Base-by-base conservation (phyloP, 1,140 invertebrate genomes). In the Mamestra configurata region DNA sequence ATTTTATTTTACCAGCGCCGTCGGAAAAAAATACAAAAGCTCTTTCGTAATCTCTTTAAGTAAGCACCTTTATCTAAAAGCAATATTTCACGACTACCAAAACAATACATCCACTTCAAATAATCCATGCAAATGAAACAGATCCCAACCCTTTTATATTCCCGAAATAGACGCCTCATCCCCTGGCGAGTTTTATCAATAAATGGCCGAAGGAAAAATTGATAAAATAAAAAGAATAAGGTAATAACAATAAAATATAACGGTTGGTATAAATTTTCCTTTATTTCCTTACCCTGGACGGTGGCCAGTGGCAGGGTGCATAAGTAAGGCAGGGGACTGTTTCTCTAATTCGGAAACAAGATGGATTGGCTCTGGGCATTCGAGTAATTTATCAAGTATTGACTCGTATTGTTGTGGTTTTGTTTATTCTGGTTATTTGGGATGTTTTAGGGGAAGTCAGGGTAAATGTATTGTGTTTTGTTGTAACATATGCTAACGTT, bases 231-330 rank as follows among this genome's bases (percentile, higher is more conserved):
- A 88, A 87, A 81, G 86, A 79, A 79, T 79, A 79, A 77, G 80
- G 88, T 86, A 84, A 92, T 93, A 93, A 92, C 90, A 93, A 92
- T 93, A 92, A 93, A 93, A 93, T 84, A 93, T 92, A 93, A 92
- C 90, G 88, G 89, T 64, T 73, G 82, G 84, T 87, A 91, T 91
- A 93, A 93, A 92, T 92, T 90, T 82, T 77, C 82, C 81, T 91
- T 89, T 90, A 89, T 89, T 77, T 89, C 85, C 83, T 79, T 88
- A 83, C 72, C 75, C 82, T 76, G 72, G 72, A 37, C 72, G 53
- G 80, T 87, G 88, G 85, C 81, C 87, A 83, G 49, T 61, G 88
- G 80, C 88, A 89, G 91, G 90, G 92, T 92, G 92, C 88, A 92
- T 92, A 92, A 86, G 80, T 89, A 91, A 88, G 80, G 73, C 57